phyloP scores from a whole-genome alignment of 2,797 vertebrate species.

The Gymnothorax javanicus region DNA sequence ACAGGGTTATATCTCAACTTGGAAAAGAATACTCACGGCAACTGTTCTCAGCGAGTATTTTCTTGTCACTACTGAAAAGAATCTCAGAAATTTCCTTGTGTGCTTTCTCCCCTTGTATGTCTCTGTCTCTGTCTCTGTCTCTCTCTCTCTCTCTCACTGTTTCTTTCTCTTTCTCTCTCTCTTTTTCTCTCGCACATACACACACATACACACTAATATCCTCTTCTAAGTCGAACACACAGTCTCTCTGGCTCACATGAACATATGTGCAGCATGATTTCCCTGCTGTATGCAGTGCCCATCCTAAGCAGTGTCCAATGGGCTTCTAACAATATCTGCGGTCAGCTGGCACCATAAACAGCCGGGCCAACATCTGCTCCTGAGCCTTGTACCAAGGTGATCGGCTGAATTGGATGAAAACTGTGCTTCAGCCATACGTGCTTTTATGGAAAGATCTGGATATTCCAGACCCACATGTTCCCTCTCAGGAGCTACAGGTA shows the following conservation, averaged over 20 bases:
- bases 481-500: not conserved
- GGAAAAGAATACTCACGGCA: not conserved
- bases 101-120: not conserved
- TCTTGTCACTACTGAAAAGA: not conserved
- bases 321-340: constrained; percentile 63
- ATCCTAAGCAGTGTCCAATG: constrained; percentile 71
- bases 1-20: constrained; percentile 4
- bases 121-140: no score
- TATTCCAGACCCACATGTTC: not conserved
- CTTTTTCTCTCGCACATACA: not conserved
- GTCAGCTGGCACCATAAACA: constrained; percentile 59
- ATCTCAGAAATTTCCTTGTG: constrained; percentile 1
- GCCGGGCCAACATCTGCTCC: constrained; percentile 61
- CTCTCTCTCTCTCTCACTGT: not conserved
- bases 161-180: not conserved
- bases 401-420: constrained; percentile 59
- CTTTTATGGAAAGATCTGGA: constrained; percentile 55
- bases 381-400: constrained; percentile 64
- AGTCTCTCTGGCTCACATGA: constrained; percentile 12
- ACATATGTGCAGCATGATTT: constrained; percentile 60
- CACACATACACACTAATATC: not conserved
- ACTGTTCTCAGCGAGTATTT: not conserved
- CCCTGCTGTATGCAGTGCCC: constrained; percentile 57
- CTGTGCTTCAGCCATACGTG: constrained; percentile 74
- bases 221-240: not conserved